Evolutionary conservation across 2,113 vertebrate species (phyloP), one percentile per base, ranked within the genome.

Genomic region (Dromaius novaehollandiae): DNA sequence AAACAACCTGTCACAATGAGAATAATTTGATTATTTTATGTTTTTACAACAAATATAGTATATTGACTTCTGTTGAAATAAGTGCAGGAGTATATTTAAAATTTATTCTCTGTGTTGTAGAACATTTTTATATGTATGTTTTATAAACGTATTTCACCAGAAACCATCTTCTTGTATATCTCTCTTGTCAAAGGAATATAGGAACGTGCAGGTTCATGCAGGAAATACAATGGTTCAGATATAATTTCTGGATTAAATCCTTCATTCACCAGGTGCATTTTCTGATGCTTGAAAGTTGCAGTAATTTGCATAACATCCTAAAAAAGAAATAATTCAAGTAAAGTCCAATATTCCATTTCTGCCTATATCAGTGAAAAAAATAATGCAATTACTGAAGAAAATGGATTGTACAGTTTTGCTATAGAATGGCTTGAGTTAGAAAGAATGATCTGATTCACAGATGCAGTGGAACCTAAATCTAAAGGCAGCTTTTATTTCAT

Each of bases 231-330:
- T 44, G 46, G 65, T 56, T 93, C 60, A 40, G 51, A 38, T 81
- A 55, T 42, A 51, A 76, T 65, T 90, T 95, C 91, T 89, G 58
- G 58, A 81, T 88, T 90, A 90, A 91, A 92, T 61, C 42, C 66
- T 86, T 96, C 56, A 36, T 90, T 75, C 66, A 79, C 40, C 22
- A 83, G 53, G 64, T 69, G 60, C 24, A n/a, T 82, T 82, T 86
- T 74, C 61, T 74, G 48, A 32, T 83, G 53, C 61, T 93, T 93
- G 48, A 64, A 80, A 80, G 73, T 87, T 87, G 50, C 20, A 87
- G 24, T 75, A 48, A 26, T 90, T 80, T 91, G 46, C 40, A 63
- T 71, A 71, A 34, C 21, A 40, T 80, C 42, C 71, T 88, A 24
- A 24, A 73, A 93, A 86, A 91, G 1, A 89, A 82, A 58, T 22